These are phyloP conservation scores for Calosoma granatense DNA, from an alignment of 1,140 invertebrate genomes.

Conservation along the genomic window DNA sequence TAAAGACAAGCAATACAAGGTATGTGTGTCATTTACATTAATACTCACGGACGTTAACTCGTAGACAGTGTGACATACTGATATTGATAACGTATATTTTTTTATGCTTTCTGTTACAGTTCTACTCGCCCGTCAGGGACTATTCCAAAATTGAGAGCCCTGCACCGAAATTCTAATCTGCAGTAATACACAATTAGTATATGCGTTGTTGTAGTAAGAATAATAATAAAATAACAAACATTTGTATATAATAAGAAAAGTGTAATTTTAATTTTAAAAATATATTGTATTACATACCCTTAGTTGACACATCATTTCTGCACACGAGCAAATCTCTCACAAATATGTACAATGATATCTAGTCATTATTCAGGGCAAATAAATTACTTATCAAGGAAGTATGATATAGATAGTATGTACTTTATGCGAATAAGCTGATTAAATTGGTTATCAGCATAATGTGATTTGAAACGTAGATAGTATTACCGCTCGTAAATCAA, in stretches of 20 bases:
- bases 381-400: too few species aligned
- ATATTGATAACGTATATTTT: constrained; percentile 10
- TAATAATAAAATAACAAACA: neutral
- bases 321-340: too few species aligned
- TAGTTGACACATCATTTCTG: too few species aligned
- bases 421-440: too few species aligned
- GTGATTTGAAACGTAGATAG: too few species aligned
- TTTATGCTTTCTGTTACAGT: constrained; percentile 41
- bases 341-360: too few species aligned
- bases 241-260: constrained; percentile 1
- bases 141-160: constrained; percentile 48
- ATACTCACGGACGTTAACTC: neutral
- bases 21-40: constrained; percentile 27
- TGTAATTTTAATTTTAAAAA: too few species aligned
- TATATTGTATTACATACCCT: too few species aligned
- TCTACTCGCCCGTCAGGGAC: constrained; percentile 53
- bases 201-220: neutral
- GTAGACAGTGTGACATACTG: neutral
- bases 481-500: too few species aligned
- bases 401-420: too few species aligned
- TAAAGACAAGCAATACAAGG: constrained; percentile 71
- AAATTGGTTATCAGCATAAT: too few species aligned
- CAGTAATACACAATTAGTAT: constrained; percentile 2
- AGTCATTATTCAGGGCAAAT: too few species aligned
- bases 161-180: constrained; percentile 51